Conservation (phyloP, 2,113 vertebrate species). For the Okapia johnstoni region DNA sequence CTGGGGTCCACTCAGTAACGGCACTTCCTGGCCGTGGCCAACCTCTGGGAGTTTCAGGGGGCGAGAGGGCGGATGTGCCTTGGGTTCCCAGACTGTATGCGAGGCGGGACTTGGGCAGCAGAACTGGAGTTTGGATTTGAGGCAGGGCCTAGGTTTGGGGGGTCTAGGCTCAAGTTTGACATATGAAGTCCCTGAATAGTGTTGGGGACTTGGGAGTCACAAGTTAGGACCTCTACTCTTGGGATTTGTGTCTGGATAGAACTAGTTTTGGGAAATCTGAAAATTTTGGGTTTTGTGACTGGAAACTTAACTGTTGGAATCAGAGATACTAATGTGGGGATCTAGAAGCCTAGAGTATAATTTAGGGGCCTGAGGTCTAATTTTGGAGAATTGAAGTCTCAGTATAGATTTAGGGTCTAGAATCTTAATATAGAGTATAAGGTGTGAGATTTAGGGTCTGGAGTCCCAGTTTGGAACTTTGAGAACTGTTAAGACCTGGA, state of each 20-base stretch:
- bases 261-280: not conserved
- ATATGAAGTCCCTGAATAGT: not conserved
- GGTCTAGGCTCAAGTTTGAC: too few species aligned
- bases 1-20: too few species aligned
- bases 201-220: not conserved
- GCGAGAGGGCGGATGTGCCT: not conserved
- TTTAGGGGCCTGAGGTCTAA: not conserved
- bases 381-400: not conserved
- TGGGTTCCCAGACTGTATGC: not conserved
- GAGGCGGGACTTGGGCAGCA: too few species aligned
- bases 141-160: not conserved
- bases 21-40: fast-evolving
- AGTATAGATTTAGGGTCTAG: not conserved
- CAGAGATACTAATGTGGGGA: not conserved
- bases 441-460: not conserved
- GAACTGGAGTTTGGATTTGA: not conserved
- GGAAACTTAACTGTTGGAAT: not conserved
- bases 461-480: not conserved
- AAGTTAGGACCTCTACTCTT: not conserved
- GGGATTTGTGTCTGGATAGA: not conserved
- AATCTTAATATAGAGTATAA: not conserved
- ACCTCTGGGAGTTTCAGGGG: not conserved
- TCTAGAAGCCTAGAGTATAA: not conserved
- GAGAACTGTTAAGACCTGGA: not conserved
- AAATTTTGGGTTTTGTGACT: not conserved